Percentiles rank a stretch among this genome's conserved stretches.
Evolutionary conservation across 2,113 vertebrate species (phyloP).

Genomic region (Nymphicus hollandicus): DNA sequence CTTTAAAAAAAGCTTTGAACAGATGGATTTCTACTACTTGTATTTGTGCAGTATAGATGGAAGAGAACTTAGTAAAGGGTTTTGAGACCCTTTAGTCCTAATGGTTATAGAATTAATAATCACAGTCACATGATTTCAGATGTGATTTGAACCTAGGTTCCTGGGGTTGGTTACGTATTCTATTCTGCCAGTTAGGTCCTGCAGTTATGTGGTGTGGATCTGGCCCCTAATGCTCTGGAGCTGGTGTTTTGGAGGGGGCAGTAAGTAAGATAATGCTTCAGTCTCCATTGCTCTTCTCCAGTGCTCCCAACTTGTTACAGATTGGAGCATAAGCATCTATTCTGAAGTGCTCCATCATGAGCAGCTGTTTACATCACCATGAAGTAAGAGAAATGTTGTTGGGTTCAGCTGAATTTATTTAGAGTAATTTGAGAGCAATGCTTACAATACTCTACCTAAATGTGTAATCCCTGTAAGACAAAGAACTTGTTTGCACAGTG

Average conservation of each 20-base stretch:
- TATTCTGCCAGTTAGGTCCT: neutral
- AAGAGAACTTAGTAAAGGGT: neutral
- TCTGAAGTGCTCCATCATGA: fast-evolving
- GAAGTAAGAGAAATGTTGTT: neutral
- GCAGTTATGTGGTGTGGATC: neutral
- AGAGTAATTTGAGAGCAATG: neutral
- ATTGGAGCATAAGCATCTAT: neutral
- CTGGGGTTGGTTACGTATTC: neutral
- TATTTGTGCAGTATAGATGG: neutral
- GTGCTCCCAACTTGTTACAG: neutral
- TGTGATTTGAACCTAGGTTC: neutral
- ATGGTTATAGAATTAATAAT: neutral
- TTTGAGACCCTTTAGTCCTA: neutral
- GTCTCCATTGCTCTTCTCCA: neutral
- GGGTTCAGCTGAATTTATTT: neutral
- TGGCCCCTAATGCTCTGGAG: neutral
- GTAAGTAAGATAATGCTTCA: neutral
- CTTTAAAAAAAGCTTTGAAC: neutral
- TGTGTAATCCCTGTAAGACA: fast-evolving
- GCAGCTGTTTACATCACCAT: neutral
- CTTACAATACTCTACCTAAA: neutral
- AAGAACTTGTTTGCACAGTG: neutral
- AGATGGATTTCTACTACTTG: neutral
- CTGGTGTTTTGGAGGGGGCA: neutral
- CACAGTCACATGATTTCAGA: neutral